Evolutionary conservation across 92 coral and sea anemone genomes (phyloP).

Genomic region (Palythoa heliodiscus): DNA sequence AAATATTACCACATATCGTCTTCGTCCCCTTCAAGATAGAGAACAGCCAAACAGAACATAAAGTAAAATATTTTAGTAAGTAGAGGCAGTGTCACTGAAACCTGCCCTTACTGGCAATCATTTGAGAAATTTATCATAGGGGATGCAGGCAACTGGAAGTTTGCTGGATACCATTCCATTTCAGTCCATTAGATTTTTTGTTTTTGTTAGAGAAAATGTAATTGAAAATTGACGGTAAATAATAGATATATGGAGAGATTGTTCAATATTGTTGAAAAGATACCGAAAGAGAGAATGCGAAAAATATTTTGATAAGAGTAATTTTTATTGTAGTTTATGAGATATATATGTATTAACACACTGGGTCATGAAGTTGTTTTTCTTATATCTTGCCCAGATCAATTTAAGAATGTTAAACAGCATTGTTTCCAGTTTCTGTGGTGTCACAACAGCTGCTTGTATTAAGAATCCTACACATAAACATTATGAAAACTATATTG

Average conservation of each 20-base stretch:
- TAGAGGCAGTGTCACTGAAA: not conserved
- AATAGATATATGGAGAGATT: not conserved
- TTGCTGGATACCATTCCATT: not conserved
- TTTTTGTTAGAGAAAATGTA: not conserved
- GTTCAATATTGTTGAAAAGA: not conserved
- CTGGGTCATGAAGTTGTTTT: not conserved
- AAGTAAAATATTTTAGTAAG: conserved; percentile 30
- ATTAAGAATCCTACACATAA: no score
- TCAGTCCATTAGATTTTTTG: not conserved
- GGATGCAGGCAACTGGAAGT: conserved; percentile 7
- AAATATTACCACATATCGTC: conserved; percentile 81
- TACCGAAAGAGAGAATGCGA: not conserved
- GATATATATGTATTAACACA: not conserved
- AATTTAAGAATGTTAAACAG: conserved; percentile 1
- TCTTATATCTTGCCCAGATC: not conserved
- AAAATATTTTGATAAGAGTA: conserved; percentile 7
- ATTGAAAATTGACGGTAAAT: not conserved
- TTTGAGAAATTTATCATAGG: not conserved
- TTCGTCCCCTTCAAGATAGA: conserved; percentile 46
- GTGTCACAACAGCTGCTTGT: no score
- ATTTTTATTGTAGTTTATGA: not conserved
- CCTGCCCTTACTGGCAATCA: not conserved
- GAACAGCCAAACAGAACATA: not conserved
- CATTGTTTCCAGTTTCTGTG: conserved; percentile 4
- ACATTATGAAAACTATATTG: no score